These are phyloP conservation scores for Dicycla oo DNA, from an alignment of 2,888 invertebrate species.

Conservation along the genomic window DNA sequence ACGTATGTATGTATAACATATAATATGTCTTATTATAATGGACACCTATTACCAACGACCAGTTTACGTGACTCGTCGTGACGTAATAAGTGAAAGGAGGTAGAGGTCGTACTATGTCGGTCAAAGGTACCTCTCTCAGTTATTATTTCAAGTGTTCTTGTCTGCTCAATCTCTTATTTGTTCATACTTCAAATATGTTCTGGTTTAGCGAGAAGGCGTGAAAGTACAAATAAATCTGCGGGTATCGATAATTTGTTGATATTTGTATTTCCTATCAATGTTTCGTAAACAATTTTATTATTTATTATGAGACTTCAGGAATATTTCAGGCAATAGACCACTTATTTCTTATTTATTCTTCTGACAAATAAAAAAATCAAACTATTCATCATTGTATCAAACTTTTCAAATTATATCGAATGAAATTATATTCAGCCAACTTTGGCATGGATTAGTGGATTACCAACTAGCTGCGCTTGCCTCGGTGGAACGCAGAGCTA, in stretches of 20 bases:
- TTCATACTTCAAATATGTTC: conserved; percentile 55
- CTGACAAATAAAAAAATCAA: too few species aligned
- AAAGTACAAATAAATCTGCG: conserved; percentile 21
- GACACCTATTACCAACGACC: conserved; percentile 33
- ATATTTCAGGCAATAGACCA: neutral
- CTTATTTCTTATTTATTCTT: neutral
- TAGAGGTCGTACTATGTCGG: conserved; percentile 42
- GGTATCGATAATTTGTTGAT: conserved; percentile 14
- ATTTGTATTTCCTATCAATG: neutral
- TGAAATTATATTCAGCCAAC: too few species aligned
- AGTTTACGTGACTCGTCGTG: conserved; percentile 29
- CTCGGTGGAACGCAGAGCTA: too few species aligned
- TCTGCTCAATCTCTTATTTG: conserved; percentile 73
- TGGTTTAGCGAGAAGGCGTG: conserved; percentile 22
- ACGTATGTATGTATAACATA: conserved; percentile 27
- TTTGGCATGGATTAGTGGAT: too few species aligned
- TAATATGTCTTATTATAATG: conserved; percentile 52
- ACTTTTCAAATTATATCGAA: too few species aligned
- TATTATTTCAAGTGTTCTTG: conserved; percentile 76
- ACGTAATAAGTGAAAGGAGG: neutral
- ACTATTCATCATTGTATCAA: too few species aligned
- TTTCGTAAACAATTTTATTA: neutral
- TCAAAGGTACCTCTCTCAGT: conserved; percentile 62
- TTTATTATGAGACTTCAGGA: neutral
- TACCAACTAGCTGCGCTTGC: too few species aligned